These are phyloP conservation scores for Drosophila nr. fundita DNA, from an alignment of 2,888 invertebrate genomes.

Conservation along the genomic window DNA sequence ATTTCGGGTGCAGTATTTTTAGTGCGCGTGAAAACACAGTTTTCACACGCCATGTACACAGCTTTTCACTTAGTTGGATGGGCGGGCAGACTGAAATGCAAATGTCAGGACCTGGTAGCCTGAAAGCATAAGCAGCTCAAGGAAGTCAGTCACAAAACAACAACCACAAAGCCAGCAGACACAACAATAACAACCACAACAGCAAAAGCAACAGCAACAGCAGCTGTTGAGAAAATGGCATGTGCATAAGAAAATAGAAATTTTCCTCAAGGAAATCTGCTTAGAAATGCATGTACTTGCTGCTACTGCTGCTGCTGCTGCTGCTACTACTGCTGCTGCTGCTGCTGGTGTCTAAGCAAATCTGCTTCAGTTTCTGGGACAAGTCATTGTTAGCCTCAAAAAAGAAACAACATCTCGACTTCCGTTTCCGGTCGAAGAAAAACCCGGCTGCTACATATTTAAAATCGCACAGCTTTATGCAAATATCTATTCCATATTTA, in stretches of 20 bases:
- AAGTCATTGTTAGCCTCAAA: conserved; percentile 47
- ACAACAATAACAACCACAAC: conserved; percentile 27
- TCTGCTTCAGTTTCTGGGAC: conserved; percentile 63
- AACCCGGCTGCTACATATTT: conserved; percentile 52
- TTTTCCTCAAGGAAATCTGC: conserved; percentile 73
- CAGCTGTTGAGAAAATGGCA: conserved; percentile 69
- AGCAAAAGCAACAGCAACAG: conserved; percentile 11
- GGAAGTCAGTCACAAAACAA: conserved; percentile 45
- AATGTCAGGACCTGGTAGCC: conserved; percentile 69
- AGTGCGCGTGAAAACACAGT: conserved; percentile 30
- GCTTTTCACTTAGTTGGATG: conserved; percentile 57
- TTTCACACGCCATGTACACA: conserved; percentile 55
- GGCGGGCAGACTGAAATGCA: conserved; percentile 66
- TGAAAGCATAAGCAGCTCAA: conserved; percentile 62
- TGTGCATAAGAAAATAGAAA: conserved; percentile 72
- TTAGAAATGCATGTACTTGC: conserved; percentile 65
- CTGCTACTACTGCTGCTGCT: conserved; percentile 34
- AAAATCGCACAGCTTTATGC: conserved; percentile 50
- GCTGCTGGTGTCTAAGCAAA: conserved; percentile 45
- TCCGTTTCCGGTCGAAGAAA: conserved; percentile 67
- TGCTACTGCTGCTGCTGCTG: conserved; percentile 37
- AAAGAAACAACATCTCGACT: conserved; percentile 61
- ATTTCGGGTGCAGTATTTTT: conserved; percentile 8
- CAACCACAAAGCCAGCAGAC: conserved; percentile 20
- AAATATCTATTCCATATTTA: conserved; percentile 65